phyloP scores from a whole-genome alignment of 2,797 vertebrate species.

The Scolopax rusticola region DNA sequence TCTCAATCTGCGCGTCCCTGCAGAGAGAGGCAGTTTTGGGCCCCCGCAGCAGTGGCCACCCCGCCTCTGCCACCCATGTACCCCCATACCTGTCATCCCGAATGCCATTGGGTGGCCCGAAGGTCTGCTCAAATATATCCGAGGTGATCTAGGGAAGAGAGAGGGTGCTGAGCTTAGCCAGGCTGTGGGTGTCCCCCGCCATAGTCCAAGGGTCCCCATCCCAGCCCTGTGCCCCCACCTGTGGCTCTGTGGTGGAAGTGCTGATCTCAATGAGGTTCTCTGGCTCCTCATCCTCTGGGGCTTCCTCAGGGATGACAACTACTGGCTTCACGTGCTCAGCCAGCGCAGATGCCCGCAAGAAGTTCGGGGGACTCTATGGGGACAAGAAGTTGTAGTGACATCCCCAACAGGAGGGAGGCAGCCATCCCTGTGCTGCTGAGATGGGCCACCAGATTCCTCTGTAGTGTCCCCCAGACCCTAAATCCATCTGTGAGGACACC shows the following conservation, averaged over 20 bases:
- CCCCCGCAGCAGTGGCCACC: accelerated
- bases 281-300: constrained; percentile 89
- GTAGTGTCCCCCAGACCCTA: not conserved
- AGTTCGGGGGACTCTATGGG: constrained; percentile 91
- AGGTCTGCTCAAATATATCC: constrained; percentile 93
- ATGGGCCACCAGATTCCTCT: not conserved
- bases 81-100: constrained; percentile 88
- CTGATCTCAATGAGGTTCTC: constrained; percentile 93
- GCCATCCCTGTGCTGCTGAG: not conserved
- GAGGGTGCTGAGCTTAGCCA: not conserved
- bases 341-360: constrained; percentile 92
- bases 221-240: not conserved
- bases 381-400: not conserved
- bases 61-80: accelerated
- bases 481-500: not conserved
- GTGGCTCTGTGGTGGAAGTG: constrained; percentile 77
- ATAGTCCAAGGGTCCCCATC: accelerated
- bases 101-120: constrained; percentile 90
- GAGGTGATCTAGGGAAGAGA: constrained; percentile 74
- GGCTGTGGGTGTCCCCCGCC: accelerated
- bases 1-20: constrained; percentile 94
- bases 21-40: not conserved
- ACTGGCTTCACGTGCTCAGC: constrained; percentile 96
- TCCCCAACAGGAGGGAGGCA: not conserved
- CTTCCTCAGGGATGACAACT: constrained; percentile 93